Base-by-base conservation (phyloP, 1,140 invertebrate genomes). In the Drosophila miranda region DNA sequence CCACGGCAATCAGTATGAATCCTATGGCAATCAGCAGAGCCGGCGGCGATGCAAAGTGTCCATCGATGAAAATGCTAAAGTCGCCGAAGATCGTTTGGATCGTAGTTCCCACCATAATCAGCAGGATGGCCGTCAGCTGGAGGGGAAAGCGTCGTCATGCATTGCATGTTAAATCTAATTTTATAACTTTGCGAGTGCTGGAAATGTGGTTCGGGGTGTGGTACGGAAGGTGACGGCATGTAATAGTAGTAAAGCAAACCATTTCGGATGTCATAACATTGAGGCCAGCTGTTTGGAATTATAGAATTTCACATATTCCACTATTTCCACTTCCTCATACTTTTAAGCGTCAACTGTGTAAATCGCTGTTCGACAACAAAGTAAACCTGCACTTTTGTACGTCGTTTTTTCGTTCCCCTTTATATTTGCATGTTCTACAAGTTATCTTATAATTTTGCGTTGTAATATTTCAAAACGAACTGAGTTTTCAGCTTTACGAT, bases 81-180 rank as follows among this genome's bases (percentile, higher is more conserved):
- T 96, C 93, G 23, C 93, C 92, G 78, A 96, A 96, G 70, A 95
- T 93, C 8, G 93, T 92, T 76, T 95, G 94, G 50, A 96, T 95
- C 30, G 95, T 94, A 1, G 94, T 94, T n/a, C 95, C 95, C 77
- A 96, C 94, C 11, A 94, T 95, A 78, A 96, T 94, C 66, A 96
- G 93, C 66, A 96, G 91, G 3, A 95, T 92, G 13, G 95, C 95
- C 13, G 95, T 95, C 55, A 96, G 89, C 95, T 96, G 8, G 34
- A 28, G 62, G 6, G 62, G 48, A 8, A 46, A 23, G 28, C 42
- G 49, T 28, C 9, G 6, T 42, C 14, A 26, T 4, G 2, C 4
- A 19, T 34, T 34, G 45, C 14, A 34, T 66, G 38, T 28, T 2
- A 52, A 51, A 55, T 23, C 41, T 30, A 3, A 9, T 53, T 23